A percentile compares a stretch with the other conserved stretches of the same genome.
phyloP scores from a whole-genome alignment of 2,113 vertebrate genomes.

The Caloenas nicobarica region DNA sequence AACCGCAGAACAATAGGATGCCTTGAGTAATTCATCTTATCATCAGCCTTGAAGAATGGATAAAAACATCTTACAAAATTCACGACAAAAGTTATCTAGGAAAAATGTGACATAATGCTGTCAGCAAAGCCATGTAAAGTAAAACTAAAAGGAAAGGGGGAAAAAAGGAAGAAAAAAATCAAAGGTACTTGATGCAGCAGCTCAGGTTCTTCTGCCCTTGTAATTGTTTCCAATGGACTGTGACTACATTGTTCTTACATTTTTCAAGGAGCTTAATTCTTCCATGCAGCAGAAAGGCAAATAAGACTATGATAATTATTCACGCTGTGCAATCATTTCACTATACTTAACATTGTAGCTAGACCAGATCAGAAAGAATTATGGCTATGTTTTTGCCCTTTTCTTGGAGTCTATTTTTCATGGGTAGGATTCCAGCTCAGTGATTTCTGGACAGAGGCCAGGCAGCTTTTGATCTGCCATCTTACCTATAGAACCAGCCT shows the following conservation, averaged over 20 bases:
- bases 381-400: background rate
- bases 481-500: background rate
- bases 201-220: background rate
- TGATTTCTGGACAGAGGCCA: background rate
- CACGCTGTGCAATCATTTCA: background rate
- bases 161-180: background rate
- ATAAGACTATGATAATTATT: background rate
- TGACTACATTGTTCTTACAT: background rate
- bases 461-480: background rate
- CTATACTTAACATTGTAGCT: background rate
- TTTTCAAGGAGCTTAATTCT: background rate
- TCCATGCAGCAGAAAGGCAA: background rate
- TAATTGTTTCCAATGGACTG: background rate
- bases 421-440: background rate
- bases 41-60: background rate
- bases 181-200: background rate
- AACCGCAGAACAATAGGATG: conserved; percentile 20
- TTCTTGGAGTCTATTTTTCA: background rate
- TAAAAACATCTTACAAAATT: conserved; percentile 18
- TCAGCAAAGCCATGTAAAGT: background rate
- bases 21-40: background rate
- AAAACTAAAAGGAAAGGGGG: background rate
- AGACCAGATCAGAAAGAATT: background rate
- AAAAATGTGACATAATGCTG: background rate
- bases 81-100: background rate